These are phyloP conservation scores for Tetanocera ferruginea DNA, from an alignment of 2,888 invertebrate genomes.

Conservation along the genomic window DNA sequence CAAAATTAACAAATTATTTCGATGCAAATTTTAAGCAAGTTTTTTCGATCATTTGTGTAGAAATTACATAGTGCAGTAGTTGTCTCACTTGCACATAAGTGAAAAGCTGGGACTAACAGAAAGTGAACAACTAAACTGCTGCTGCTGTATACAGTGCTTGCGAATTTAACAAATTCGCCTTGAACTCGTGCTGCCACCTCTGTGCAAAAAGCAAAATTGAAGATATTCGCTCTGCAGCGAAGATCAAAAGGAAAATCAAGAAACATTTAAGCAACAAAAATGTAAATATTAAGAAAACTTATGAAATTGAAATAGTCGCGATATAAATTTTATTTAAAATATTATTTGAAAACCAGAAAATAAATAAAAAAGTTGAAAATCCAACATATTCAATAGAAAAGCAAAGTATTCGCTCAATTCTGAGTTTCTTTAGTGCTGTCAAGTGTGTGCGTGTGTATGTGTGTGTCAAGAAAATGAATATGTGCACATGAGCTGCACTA, in stretches of 20 bases:
- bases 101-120: neutral
- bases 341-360: neutral
- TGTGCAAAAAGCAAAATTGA: constrained; percentile 18
- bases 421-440: constrained; percentile 18
- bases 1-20: constrained; percentile 22
- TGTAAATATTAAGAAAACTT: constrained; percentile 29
- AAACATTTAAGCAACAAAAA: constrained; percentile 20
- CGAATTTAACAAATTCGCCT: constrained; percentile 26
- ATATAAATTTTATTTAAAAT: neutral
- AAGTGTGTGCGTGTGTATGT: constrained; percentile 28
- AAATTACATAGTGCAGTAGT: constrained; percentile 28
- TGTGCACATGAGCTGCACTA: constrained; percentile 26
- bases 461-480: constrained; percentile 29
- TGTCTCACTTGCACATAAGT: constrained; percentile 31
- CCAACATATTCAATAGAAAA: neutral
- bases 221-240: constrained; percentile 17
- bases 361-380: neutral
- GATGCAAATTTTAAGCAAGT: constrained; percentile 22
- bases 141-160: constrained; percentile 28
- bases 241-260: constrained; percentile 26
- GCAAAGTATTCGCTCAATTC: neutral
- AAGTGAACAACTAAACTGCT: constrained; percentile 8
- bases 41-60: constrained; percentile 36
- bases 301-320: constrained; percentile 7
- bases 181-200: constrained; percentile 30